These are phyloP conservation scores for Sabatieria punctata DNA, from an alignment of 2,888 invertebrate genomes.

Conservation along the genomic window DNA sequence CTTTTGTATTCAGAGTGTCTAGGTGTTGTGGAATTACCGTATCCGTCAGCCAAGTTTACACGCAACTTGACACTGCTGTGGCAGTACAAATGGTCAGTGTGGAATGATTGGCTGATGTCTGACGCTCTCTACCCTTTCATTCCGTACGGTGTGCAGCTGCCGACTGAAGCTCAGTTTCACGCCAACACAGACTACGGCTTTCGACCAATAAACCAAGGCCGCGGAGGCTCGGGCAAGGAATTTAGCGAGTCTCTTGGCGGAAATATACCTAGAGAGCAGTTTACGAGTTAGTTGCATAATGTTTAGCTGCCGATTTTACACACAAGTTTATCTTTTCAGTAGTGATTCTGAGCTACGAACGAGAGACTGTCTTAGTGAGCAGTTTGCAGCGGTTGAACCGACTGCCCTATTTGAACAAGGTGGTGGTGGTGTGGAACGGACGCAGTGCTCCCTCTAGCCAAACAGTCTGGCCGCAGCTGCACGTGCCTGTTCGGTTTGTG, in stretches of 20 bases:
- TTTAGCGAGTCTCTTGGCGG: conserved; percentile 90
- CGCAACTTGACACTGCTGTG: conserved; percentile 14
- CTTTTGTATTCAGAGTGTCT: too few relatives aligned
- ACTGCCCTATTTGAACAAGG: conserved; percentile 80
- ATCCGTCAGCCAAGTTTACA: conserved; percentile 11
- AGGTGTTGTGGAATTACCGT: too few relatives aligned
- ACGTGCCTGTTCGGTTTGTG: conserved; percentile 45
- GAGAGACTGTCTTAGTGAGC: conserved; percentile 70
- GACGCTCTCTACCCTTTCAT: background rate
- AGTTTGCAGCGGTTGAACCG: conserved; percentile 72
- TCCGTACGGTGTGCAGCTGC: conserved; percentile 5
- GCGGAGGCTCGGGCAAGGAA: conserved; percentile 55
- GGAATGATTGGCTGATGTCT: background rate
- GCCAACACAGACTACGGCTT: conserved; percentile 16
- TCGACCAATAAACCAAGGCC: conserved; percentile 22
- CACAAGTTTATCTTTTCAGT: conserved; percentile 35
- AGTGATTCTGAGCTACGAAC: conserved; percentile 84
- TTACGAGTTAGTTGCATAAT: conserved; percentile 51
- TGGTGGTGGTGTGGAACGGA: conserved; percentile 87
- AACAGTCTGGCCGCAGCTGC: conserved; percentile 23
- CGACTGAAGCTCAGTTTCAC: conserved; percentile 21
- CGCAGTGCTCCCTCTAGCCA: conserved; percentile 52
- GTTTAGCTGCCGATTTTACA: background rate
- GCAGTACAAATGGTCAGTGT: background rate
- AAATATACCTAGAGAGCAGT: conserved; percentile 83